These are phyloP conservation scores for Dryoscopus gambensis DNA, from an alignment of 2,113 vertebrate genomes.

Conservation along the genomic window DNA sequence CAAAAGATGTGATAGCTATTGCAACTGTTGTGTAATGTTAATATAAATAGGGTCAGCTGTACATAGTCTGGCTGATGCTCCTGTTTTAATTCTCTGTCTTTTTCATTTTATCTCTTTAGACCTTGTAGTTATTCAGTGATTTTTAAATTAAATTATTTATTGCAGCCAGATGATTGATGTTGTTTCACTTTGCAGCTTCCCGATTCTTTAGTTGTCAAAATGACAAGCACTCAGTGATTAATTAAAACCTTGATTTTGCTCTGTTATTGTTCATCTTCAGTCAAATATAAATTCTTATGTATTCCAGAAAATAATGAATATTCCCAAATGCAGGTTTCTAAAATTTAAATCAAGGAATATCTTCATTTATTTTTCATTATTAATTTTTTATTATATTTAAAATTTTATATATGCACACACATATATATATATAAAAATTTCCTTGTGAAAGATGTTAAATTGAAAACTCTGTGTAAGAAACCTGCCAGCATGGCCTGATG, in stretches of 20 bases:
- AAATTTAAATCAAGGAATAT: constrained; percentile 10
- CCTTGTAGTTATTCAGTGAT: constrained; percentile 63
- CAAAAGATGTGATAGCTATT: background rate
- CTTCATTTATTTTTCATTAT: constrained; percentile 38
- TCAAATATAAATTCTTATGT: constrained; percentile 52
- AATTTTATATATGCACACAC: background rate
- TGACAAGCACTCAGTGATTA: constrained; percentile 71
- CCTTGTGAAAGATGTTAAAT: background rate
- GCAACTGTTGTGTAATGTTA: background rate
- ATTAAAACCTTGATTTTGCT: constrained; percentile 67
- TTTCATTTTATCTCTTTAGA: constrained; percentile 26
- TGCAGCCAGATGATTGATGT: constrained; percentile 70
- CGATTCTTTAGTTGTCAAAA: constrained; percentile 70
- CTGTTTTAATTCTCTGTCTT: constrained; percentile 51
- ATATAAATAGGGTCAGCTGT: constrained; percentile 22
- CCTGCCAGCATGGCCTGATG: background rate
- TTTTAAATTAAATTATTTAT: constrained; percentile 77
- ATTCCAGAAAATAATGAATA: constrained; percentile 68
- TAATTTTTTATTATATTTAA: background rate
- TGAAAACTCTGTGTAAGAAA: background rate
- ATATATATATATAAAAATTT: background rate
- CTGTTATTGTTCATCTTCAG: constrained; percentile 62
- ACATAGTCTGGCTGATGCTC: background rate
- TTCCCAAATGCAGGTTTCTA: constrained; percentile 18
- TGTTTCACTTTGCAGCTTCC: constrained; percentile 70